A percentile compares a stretch with the other conserved stretches of the same genome.
Evolutionary conservation across 2,888 invertebrate species (phyloP).

Genomic region (Clostera curtula): DNA sequence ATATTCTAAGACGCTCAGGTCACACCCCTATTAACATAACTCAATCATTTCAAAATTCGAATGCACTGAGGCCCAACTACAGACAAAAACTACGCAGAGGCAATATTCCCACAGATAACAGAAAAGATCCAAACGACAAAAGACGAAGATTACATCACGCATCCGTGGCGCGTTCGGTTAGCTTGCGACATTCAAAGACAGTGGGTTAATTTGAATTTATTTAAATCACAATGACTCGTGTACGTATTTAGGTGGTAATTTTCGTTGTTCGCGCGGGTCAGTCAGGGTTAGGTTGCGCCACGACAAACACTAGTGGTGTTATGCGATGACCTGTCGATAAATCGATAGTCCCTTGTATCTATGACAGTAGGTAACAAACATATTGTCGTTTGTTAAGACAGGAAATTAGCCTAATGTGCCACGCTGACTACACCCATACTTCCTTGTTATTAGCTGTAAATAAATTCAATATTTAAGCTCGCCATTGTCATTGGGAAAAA

Average conservation of each 20-base stretch:
- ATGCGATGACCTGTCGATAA: constrained; percentile 16
- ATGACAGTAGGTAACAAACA: no score
- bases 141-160: constrained; percentile 36
- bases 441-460: no score
- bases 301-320: constrained; percentile 18
- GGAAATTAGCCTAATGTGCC: no score
- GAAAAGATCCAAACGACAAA: constrained; percentile 17
- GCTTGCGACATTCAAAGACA: constrained; percentile 39
- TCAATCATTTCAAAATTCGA: no score
- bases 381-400: no score
- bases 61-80: no score
- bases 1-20: no score
- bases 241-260: constrained; percentile 63
- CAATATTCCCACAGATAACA: background rate
- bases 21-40: no score
- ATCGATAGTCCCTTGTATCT: no score
- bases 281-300: constrained; percentile 57
- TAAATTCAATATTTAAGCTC: no score
- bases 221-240: constrained; percentile 61
- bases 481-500: no score
- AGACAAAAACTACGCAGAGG: background rate
- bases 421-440: no score
- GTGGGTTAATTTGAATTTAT: constrained; percentile 60
- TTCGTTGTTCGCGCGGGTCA: constrained; percentile 49
- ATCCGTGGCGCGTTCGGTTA: constrained; percentile 22